phyloP scores from a whole-genome alignment of 2,113 vertebrate species.

The Capreolus pygargus region DNA sequence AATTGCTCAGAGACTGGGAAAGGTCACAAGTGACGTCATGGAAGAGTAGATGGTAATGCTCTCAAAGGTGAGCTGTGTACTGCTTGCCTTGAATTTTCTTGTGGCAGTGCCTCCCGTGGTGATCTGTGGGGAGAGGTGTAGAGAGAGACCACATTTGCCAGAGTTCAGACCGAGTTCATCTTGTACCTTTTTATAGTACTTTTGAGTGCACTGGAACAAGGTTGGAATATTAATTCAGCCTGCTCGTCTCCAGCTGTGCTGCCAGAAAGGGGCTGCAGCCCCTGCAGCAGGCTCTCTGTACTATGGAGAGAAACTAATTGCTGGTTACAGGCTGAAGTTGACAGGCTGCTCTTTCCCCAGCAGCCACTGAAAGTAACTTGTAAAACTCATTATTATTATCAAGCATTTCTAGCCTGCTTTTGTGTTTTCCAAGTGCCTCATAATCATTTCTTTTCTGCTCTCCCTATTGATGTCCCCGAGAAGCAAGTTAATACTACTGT shows the following conservation, averaged over 20 bases:
- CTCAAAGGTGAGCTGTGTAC: constrained; percentile 16
- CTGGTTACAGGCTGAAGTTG: constrained; percentile 50
- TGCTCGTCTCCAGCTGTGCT: constrained; percentile 70
- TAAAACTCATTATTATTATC: constrained; percentile 65
- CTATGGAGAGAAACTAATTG: constrained; percentile 65
- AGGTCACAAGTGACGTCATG: constrained; percentile 66
- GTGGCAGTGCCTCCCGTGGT: background rate
- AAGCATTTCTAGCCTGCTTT: constrained; percentile 51
- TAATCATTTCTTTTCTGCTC: constrained; percentile 59
- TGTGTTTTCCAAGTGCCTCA: constrained; percentile 41
- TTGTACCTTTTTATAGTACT: constrained; percentile 81
- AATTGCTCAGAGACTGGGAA: constrained; percentile 55
- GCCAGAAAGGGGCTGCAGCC: constrained; percentile 57
- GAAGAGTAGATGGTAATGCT: constrained; percentile 8
- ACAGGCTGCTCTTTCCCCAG: constrained; percentile 68
- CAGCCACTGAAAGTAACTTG: constrained; percentile 70
- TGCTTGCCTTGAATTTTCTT: background rate
- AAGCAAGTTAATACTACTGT: constrained; percentile 15
- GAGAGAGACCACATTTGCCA: constrained; percentile 68
- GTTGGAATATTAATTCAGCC: constrained; percentile 76
- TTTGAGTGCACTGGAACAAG: constrained; percentile 67
- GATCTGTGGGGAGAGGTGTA: constrained; percentile 63
- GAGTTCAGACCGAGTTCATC: constrained; percentile 80
- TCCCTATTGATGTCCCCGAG: background rate
- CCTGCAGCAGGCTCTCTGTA: constrained; percentile 5